Base-by-base conservation (phyloP, 2,888 invertebrate species). In the Pristionchus japonicus region DNA sequence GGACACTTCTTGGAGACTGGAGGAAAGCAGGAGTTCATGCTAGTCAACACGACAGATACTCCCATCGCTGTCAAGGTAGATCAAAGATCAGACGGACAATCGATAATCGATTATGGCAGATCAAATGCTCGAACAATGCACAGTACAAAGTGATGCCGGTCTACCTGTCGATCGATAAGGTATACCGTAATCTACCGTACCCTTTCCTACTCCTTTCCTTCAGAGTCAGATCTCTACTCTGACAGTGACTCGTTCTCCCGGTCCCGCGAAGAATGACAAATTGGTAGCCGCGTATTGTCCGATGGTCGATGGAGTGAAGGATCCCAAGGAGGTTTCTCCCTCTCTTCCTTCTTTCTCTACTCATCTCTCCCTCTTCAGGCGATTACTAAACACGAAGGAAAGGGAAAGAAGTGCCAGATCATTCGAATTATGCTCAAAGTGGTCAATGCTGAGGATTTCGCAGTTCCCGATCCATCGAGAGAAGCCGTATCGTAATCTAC, bases 401-500 rank as follows among this genome's bases (percentile, higher is more conserved):
- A 47, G 11, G 86, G 86, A 47, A 47, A 70, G 86, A 86, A 86
- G 74, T 74, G 70, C 49, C 49, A 86, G 34, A 67, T 49, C 49
- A 61, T 86, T 70, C 86, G 86, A 52, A 74, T 86, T 13, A 70
- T 86, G 70, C 52, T 86, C 49, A 86, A 70, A 47, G 86, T 86
- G 49, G 47, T 86, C 34, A 74, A 86, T 86, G 70, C 86, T 13
- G 86, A 86, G 13, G 86, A 86, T n/a, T 86, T 74, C 49, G 86
- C 74, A 34, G 83, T 83, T 31, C 83, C 83, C 57, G 83, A 83
- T 23, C 77, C 77, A n/a, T 85, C 85, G 61, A 61, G 85, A 85
- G 85, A 85, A 85, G 85, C 85, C 23, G 61, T 61, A 7, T 83
- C 82, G 27, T 83, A 20, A 80, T 27, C 80, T n/a, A n/a, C 27